phyloP scores from a whole-genome alignment of 2,888 invertebrate species.

The Thalpophila matura region DNA sequence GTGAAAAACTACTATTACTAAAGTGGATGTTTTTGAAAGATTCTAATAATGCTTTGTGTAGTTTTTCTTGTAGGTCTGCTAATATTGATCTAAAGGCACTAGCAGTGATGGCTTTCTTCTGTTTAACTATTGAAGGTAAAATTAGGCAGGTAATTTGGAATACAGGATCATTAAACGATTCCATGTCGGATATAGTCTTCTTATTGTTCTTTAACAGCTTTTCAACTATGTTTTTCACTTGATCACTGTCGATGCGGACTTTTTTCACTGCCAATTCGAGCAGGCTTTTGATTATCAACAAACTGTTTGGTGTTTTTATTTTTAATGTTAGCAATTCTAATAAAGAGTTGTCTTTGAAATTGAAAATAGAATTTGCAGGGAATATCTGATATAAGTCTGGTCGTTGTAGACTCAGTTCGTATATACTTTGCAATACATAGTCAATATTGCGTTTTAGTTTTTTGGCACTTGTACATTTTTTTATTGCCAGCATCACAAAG shows the following conservation, averaged over 20 bases:
- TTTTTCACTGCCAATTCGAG: constrained; percentile 84
- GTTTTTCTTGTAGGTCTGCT: constrained; percentile 83
- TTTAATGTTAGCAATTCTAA: constrained; percentile 80
- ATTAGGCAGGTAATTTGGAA: constrained; percentile 85
- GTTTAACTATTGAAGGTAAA: constrained; percentile 83
- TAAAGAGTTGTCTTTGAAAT: constrained; percentile 74
- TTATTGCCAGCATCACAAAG: constrained; percentile 79
- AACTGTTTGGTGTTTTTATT: constrained; percentile 77
- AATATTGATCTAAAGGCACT: constrained; percentile 82
- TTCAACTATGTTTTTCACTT: constrained; percentile 81
- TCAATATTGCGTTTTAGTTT: constrained; percentile 79
- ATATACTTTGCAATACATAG: constrained; percentile 76
- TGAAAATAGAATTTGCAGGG: constrained; percentile 78
- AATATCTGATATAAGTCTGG: constrained; percentile 86
- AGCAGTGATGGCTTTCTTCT: constrained; percentile 80
- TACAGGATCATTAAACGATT: constrained; percentile 78
- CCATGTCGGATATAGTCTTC: constrained; percentile 70
- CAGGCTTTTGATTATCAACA: constrained; percentile 76
- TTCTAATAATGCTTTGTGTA: constrained; percentile 79
- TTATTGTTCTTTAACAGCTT: constrained; percentile 75
- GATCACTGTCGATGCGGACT: constrained; percentile 79
- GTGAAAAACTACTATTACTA: constrained; percentile 63
- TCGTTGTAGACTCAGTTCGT: constrained; percentile 80
- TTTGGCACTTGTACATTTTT: constrained; percentile 78
- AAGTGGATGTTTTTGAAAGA: constrained; percentile 83